These are phyloP conservation scores for Scomber colias DNA, from an alignment of 2,113 vertebrate genomes.

Conservation along the genomic window DNA sequence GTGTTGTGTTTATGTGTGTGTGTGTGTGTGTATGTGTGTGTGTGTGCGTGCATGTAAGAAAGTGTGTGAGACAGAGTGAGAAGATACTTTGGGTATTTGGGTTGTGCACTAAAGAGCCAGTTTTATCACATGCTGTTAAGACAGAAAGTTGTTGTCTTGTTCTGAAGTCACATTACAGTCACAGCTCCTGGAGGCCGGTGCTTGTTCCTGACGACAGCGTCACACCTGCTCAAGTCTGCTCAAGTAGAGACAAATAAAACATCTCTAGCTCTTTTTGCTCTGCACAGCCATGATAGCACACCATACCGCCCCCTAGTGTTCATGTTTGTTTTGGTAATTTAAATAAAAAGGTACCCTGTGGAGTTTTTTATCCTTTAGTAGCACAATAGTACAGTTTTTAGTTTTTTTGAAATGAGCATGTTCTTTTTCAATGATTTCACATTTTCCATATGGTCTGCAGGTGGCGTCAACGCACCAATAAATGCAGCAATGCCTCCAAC, in stretches of 20 bases:
- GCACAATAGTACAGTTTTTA: too few relatives aligned
- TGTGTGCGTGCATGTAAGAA: constrained; percentile 30
- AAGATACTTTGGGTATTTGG: constrained; percentile 24
- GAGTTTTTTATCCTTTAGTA: too few relatives aligned
- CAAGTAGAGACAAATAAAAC: neutral
- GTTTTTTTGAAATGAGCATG: too few relatives aligned
- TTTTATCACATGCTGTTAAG: constrained; percentile 65
- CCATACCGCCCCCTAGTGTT: constrained; percentile 51
- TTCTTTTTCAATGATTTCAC: too few relatives aligned
- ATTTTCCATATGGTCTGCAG: too few relatives aligned
- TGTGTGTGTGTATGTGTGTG: constrained; percentile 36
- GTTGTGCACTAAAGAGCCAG: constrained; percentile 44
- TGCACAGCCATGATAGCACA: neutral
- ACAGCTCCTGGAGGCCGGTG: constrained; percentile 5
- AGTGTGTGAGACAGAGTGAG: constrained; percentile 35
- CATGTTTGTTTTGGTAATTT: constrained; percentile 20
- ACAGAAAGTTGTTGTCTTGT: constrained; percentile 26
- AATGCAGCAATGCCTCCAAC: too few relatives aligned
- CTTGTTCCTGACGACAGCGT: constrained; percentile 17
- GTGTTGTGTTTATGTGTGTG: constrained; percentile 24
- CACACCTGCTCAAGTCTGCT: constrained; percentile 17
- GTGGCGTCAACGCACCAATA: too few relatives aligned
- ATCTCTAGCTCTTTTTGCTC: constrained; percentile 1
- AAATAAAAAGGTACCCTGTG: neutral
- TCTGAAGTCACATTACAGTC: neutral